phyloP scores from a whole-genome alignment of 2,888 invertebrate species.

The Atethmia centrago region DNA sequence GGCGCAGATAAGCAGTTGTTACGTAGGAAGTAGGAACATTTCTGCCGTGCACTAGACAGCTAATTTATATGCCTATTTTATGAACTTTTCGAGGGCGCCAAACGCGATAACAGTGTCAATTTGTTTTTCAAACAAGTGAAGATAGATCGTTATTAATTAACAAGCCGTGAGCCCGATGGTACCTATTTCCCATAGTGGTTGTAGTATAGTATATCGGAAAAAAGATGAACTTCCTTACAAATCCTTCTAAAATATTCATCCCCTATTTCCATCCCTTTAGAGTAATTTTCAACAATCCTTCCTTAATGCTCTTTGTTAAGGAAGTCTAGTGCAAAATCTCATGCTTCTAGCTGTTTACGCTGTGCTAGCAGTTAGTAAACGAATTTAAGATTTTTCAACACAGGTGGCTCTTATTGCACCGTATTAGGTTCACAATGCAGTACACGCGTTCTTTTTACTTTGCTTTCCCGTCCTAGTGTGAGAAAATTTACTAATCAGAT shows the following conservation, averaged over 20 bases:
- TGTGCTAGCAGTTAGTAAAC: too few relatives aligned
- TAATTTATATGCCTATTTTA: conserved; percentile 61
- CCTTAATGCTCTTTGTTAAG: too few relatives aligned
- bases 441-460: too few relatives aligned
- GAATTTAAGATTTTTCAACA: too few relatives aligned
- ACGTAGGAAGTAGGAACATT: conserved; percentile 8
- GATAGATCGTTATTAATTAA: conserved; percentile 60
- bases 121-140: conserved; percentile 64
- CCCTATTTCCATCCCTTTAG: too few relatives aligned
- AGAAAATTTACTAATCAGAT: too few relatives aligned
- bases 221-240: neutral
- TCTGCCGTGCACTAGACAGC: conserved; percentile 22
- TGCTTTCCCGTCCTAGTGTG: too few relatives aligned
- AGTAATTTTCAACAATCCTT: too few relatives aligned
- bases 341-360: neutral
- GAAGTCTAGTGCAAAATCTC: too few relatives aligned
- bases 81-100: conserved; percentile 59
- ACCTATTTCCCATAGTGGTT: neutral
- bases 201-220: neutral
- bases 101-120: conserved; percentile 62
- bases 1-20: neutral
- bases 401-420: too few relatives aligned
- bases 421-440: too few relatives aligned
- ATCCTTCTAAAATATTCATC: neutral
- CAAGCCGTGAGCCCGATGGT: neutral